phyloP scores from a whole-genome alignment of 2,797 vertebrate genomes.

The Anas flavirostris region DNA sequence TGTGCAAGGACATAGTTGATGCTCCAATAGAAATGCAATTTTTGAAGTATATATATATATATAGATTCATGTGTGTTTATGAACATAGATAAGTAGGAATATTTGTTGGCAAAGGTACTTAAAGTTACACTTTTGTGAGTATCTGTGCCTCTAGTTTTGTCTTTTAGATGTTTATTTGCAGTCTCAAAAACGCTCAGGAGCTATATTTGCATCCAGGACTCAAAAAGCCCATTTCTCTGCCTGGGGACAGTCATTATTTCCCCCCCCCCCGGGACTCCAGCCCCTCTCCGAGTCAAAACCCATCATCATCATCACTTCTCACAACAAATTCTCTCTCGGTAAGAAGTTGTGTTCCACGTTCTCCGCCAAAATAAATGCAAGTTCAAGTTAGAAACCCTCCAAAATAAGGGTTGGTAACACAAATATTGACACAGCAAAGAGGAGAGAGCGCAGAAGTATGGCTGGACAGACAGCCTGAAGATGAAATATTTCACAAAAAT shows the following conservation, averaged over 20 bases:
- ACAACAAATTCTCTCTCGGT: constrained; percentile 38
- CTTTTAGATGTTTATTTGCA: background rate
- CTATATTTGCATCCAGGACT: background rate
- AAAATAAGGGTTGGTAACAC: constrained; percentile 68
- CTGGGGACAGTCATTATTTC: background rate
- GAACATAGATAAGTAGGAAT: background rate
- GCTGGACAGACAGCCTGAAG: constrained; percentile 61
- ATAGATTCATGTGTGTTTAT: rapidly evolving
- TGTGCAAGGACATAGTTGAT: background rate
- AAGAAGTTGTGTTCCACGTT: constrained; percentile 31
- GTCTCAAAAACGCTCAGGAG: background rate
- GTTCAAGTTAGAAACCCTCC: constrained; percentile 61
- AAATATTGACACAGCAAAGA: constrained; percentile 74
- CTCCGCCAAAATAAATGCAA: constrained; percentile 72
- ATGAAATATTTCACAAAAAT: constrained; percentile 54
- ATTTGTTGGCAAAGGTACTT: background rate
- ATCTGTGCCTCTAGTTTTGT: background rate
- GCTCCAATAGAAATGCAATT: background rate
- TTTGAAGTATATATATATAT: background rate
- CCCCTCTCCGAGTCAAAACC: constrained; percentile 21
- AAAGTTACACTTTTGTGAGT: background rate
- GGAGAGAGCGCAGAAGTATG: constrained; percentile 33
- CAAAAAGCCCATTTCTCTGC: background rate
- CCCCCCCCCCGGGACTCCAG: background rate
- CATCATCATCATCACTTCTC: constrained; percentile 29